phyloP scores from a whole-genome alignment of 2,888 invertebrate species.

The Nycteola revayana region DNA sequence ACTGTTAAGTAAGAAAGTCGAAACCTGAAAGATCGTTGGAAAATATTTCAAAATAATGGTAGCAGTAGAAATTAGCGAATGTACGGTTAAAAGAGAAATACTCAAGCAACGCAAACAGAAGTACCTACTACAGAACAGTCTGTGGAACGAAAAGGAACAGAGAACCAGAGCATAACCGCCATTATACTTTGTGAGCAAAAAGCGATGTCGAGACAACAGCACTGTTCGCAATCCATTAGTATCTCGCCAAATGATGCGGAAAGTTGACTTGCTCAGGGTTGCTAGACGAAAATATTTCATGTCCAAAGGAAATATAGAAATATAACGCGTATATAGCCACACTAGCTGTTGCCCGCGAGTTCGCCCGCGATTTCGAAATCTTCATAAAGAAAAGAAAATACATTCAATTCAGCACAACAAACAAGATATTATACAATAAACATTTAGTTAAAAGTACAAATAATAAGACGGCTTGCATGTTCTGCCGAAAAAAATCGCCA shows the following conservation, averaged over 20 bases:
- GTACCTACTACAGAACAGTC: constrained; percentile 7
- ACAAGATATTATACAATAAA: too few relatives aligned
- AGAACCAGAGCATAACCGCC: constrained; percentile 43
- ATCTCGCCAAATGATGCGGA: constrained; percentile 70
- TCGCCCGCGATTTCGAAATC: too few relatives aligned
- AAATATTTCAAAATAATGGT: constrained; percentile 12
- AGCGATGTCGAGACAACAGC: constrained; percentile 65
- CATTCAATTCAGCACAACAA: too few relatives aligned
- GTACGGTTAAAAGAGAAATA: constrained; percentile 3
- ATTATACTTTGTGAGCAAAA: constrained; percentile 55
- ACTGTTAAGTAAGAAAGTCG: too few relatives aligned
- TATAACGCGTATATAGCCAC: too few relatives aligned
- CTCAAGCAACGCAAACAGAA: constrained; percentile 1
- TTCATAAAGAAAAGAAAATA: too few relatives aligned
- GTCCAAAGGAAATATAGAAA: too few relatives aligned
- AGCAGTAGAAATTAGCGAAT: constrained; percentile 17
- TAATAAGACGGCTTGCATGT: too few relatives aligned
- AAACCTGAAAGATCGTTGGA: too few relatives aligned
- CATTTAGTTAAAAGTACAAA: too few relatives aligned
- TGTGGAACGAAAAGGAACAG: constrained; percentile 25
- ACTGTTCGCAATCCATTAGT: constrained; percentile 74
- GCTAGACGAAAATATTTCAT: not conserved
- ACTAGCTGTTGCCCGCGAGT: too few relatives aligned
- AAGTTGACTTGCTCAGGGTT: constrained; percentile 53
- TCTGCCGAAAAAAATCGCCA: too few relatives aligned